Base-by-base conservation (phyloP, 2,888 invertebrate species). In the Omphaloscelis lunosa region DNA sequence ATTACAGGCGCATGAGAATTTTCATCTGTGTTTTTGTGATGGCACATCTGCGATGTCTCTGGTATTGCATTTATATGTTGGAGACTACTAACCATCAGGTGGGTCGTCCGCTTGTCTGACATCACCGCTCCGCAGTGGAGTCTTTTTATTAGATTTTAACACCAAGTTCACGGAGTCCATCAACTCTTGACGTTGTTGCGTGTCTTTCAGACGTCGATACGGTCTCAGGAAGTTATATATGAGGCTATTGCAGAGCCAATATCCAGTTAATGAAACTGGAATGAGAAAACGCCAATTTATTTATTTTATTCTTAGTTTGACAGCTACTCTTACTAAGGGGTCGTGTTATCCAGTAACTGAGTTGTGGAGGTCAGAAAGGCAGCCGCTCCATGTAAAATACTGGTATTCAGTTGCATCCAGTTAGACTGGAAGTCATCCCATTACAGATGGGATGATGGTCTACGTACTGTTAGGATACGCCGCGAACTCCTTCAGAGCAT, bases 171-270 rank as follows among this genome's bases (percentile, higher is more conserved):
- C 27, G 0, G 27, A 61, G 0, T 6, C 20, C 17, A 75, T 5
- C 0, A 73, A 41, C 0, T 72, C 72, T n/a, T 20, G n/a, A 4
- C 53, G 56, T 11, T 29, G 20, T 2, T 20, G 9, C 1, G 73
- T 45, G 29, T n/a, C 41, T n/a, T 45, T 45, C 5, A 73, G 73
- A n/a, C 73, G 73, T n/a, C 73, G 72, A 15, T n/a, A 73, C n/a
- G 73, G 73, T 29, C 56, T n/a, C 9, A 73, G n/a, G 15, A 73
- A 72, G 20, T n/a, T 53, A 20, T 73, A 7, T 20, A 73, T 29
- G 4, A 73, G 41, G 9, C n/a, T 56, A 3, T 72, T 56, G 29
- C 73, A 73, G 17, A 73, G 12, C 53, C 53, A 72, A 2, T 73
- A 73, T 9, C 73, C n/a, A 0, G 41, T 41, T 41, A 73, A n/a